These are phyloP conservation scores for Semnopithecus entellus DNA, from an alignment of 2,113 vertebrate genomes.

Conservation along the genomic window DNA sequence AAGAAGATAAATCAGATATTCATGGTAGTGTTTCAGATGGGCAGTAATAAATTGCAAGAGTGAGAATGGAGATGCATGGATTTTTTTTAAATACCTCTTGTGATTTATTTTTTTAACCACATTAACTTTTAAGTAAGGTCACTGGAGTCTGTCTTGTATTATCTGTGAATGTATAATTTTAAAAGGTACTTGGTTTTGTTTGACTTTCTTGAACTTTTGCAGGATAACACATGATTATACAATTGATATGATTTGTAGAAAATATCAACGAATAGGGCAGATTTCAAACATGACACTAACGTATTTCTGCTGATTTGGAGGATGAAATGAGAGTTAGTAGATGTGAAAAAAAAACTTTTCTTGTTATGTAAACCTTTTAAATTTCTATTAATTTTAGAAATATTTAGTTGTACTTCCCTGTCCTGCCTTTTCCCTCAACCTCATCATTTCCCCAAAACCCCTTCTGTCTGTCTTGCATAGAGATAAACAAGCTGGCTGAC, in stretches of 20 bases:
- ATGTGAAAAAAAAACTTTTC: neutral
- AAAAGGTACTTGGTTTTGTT: conserved; percentile 35
- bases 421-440: conserved; percentile 81
- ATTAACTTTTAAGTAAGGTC: conserved; percentile 53
- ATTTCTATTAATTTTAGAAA: conserved; percentile 67
- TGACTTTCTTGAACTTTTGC: conserved; percentile 31
- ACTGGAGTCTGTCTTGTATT: conserved; percentile 3
- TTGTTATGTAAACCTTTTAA: neutral
- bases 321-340: neutral
- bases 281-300: neutral
- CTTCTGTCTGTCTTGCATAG: conserved; percentile 89
- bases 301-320: conserved; percentile 7
- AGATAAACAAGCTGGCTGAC: conserved; percentile 87
- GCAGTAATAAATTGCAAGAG: neutral
- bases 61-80: neutral
- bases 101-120: conserved; percentile 29
- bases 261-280: neutral
- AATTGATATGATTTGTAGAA: neutral
- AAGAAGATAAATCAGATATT: conserved; percentile 55
- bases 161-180: conserved; percentile 25
- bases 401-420: conserved; percentile 68
- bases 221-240: neutral
- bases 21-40: conserved; percentile 2
- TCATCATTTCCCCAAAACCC: conserved; percentile 80
- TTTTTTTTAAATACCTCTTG: neutral